A percentile compares a stretch with the other conserved stretches of the same genome.
Evolutionary conservation across 2,113 vertebrate species (phyloP).

Genomic region (Nasalis larvatus): DNA sequence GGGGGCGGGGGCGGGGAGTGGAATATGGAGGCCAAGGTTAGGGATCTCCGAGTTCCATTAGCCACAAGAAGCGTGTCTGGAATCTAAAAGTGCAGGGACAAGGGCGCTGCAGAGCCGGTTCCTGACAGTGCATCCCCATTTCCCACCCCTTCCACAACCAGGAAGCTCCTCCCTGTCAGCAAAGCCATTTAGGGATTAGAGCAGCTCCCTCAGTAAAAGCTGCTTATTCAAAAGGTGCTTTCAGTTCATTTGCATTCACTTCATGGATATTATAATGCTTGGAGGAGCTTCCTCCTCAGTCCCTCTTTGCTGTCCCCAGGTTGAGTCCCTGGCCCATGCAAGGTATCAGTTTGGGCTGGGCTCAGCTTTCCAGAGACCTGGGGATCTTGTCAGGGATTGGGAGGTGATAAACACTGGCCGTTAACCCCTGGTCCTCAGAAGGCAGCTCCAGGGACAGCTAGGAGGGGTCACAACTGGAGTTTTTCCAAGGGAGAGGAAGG

Average conservation of each 20-base stretch:
- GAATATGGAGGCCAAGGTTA: conserved; percentile 29
- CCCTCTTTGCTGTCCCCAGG: background rate
- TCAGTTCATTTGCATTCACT: conserved; percentile 57
- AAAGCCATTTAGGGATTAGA: conserved; percentile 70
- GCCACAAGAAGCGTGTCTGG: conserved; percentile 16
- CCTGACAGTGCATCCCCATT: conserved; percentile 17
- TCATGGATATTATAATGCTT: background rate
- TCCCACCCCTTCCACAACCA: background rate
- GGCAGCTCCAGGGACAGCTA: background rate
- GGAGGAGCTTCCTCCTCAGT: background rate
- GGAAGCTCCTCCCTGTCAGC: conserved; percentile 48
- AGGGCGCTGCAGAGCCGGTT: conserved; percentile 3
- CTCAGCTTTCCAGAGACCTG: background rate
- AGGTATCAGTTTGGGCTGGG: background rate
- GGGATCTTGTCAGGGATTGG: background rate
- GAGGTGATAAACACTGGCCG: background rate
- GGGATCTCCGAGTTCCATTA: conserved; percentile 55
- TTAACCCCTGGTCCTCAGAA: background rate
- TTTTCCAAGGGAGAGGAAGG: background rate
- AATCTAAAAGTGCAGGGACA: conserved; percentile 54
- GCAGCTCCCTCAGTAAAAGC: conserved; percentile 42
- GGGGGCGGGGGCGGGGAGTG: background rate
- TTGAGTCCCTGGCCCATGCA: background rate
- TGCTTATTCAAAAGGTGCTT: conserved; percentile 64
- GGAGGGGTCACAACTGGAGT: background rate